Conservation (phyloP, 2,888 invertebrate genomes). For the Drosophila niveifrons region DNA sequence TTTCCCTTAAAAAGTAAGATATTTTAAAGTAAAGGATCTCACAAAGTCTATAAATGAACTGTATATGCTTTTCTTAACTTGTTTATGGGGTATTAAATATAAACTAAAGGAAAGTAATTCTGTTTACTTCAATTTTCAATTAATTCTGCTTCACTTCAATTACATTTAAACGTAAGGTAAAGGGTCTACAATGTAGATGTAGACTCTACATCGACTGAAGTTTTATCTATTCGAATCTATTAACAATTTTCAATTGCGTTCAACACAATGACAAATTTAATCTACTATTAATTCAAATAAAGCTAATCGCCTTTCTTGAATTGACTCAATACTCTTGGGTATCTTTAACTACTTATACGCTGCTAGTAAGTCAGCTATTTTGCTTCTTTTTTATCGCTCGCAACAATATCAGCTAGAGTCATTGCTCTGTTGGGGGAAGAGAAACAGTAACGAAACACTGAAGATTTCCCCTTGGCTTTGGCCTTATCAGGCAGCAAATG, state of each 20-base stretch:
- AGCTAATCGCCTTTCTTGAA: neutral
- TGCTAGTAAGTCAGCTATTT: neutral
- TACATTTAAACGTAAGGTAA: too few relatives aligned
- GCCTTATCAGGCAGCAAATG: conserved; percentile 30
- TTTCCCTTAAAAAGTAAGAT: too few relatives aligned
- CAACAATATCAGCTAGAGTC: conserved; percentile 19
- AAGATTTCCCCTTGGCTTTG: conserved; percentile 3
- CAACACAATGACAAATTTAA: neutral
- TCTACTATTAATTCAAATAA: neutral
- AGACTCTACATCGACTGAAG: too few relatives aligned
- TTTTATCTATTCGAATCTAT: too few relatives aligned
- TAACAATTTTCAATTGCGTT: neutral
- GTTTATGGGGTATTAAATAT: too few relatives aligned
- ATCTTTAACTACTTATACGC: conserved; percentile 4
- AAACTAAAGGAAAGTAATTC: too few relatives aligned
- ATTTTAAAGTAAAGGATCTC: too few relatives aligned
- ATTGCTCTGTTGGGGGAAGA: conserved; percentile 19
- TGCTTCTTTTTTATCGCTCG: conserved; percentile 20
- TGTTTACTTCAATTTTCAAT: too few relatives aligned
- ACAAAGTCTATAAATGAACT: too few relatives aligned
- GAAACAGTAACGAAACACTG: conserved; percentile 2
- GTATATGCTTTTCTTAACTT: too few relatives aligned
- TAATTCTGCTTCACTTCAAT: too few relatives aligned
- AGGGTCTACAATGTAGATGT: too few relatives aligned
- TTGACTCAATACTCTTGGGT: neutral